These are phyloP conservation scores for Hololepta plana DNA, from an alignment of 2,888 invertebrate genomes.

Conservation along the genomic window DNA sequence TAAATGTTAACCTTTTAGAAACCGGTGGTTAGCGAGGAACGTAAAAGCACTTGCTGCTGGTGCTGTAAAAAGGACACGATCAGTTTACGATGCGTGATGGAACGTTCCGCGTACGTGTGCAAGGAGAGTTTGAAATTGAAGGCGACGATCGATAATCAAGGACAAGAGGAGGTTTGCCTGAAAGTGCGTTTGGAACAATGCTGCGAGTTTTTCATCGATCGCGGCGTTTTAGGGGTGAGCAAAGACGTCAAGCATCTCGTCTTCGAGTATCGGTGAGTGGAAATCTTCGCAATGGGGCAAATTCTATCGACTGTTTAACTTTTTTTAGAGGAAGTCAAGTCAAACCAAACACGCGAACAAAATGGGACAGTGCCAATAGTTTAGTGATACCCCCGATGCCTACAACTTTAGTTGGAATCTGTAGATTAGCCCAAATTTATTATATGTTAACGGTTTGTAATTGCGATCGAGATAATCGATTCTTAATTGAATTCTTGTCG, in stretches of 20 bases:
- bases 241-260: slow-evolving; percentile 50
- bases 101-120: slow-evolving; percentile 56
- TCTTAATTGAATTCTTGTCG: slow-evolving; percentile 2
- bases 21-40: slow-evolving; percentile 43
- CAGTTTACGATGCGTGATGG: slow-evolving; percentile 44
- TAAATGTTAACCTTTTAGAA: slow-evolving; percentile 32
- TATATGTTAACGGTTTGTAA: slow-evolving; percentile 47
- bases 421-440: slow-evolving; percentile 45
- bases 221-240: slow-evolving; percentile 51
- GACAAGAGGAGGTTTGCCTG: slow-evolving; percentile 22
- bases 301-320: not conserved
- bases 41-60: slow-evolving; percentile 47
- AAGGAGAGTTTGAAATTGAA: slow-evolving; percentile 50
- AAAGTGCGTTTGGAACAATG: slow-evolving; percentile 33
- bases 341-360: slow-evolving; percentile 37
- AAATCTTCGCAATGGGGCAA: not conserved
- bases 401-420: slow-evolving; percentile 52
- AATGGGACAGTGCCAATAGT: slow-evolving; percentile 46
- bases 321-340: slow-evolving; percentile 38
- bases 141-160: slow-evolving; percentile 51
- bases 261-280: slow-evolving; percentile 40
- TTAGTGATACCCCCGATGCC: slow-evolving; percentile 58
- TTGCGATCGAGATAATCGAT: not conserved
- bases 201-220: slow-evolving; percentile 58
- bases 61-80: slow-evolving; percentile 55